These are phyloP conservation scores for Hylaeus anthracinus DNA, from an alignment of 1,140 invertebrate species.

Conservation along the genomic window DNA sequence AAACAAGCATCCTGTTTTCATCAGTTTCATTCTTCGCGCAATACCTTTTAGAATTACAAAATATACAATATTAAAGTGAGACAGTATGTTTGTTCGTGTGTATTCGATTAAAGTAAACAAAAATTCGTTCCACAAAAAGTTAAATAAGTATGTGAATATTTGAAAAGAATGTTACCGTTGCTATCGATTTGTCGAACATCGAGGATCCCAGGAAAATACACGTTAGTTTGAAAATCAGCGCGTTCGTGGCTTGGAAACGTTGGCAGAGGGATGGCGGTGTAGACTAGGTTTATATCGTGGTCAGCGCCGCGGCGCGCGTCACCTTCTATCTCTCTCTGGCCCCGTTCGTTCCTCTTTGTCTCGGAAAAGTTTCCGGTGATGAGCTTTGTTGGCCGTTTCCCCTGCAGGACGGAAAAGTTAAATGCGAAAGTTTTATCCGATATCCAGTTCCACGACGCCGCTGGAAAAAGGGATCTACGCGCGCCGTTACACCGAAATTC, in stretches of 20 bases:
- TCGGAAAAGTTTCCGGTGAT: constrained; percentile 78
- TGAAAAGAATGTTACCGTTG: too few species aligned
- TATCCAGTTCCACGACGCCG: constrained; percentile 69
- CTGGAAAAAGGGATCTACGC: constrained; percentile 66
- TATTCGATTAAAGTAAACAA: too few species aligned
- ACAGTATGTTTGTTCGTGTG: too few species aligned
- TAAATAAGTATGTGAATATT: too few species aligned
- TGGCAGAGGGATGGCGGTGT: background rate
- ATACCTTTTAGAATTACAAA: too few species aligned
- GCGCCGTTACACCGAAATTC: constrained; percentile 42
- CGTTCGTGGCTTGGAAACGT: constrained; percentile 21
- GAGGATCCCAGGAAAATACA: constrained; percentile 8
- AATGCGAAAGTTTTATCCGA: constrained; percentile 80
- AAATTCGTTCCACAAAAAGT: too few species aligned
- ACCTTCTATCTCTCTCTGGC: constrained; percentile 46
- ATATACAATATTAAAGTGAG: too few species aligned
- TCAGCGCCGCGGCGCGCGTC: constrained; percentile 50
- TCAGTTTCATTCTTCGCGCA: too few species aligned
- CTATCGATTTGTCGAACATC: background rate
- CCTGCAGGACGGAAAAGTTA: constrained; percentile 78
- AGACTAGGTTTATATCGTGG: constrained; percentile 43
- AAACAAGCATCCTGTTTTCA: too few species aligned
- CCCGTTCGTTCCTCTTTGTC: constrained; percentile 71
- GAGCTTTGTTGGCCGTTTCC: constrained; percentile 80
- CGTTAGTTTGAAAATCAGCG: constrained; percentile 10